A percentile compares a stretch with the other conserved stretches of the same genome.
phyloP scores from a whole-genome alignment of 2,113 vertebrate genomes.

The Chroicocephalus ridibundus region DNA sequence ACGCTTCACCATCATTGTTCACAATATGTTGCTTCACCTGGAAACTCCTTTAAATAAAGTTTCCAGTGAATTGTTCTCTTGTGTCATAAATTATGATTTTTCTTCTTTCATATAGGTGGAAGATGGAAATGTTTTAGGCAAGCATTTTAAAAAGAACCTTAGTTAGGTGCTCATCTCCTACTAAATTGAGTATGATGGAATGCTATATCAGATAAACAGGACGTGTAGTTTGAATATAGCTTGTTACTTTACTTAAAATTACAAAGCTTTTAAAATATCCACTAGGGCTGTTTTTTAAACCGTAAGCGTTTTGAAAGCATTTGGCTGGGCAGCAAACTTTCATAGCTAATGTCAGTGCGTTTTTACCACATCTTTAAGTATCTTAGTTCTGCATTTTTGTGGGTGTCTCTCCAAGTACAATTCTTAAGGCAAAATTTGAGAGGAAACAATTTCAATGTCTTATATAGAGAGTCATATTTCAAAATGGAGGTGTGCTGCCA shows the following conservation, averaged over 20 bases:
- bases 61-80: not conserved
- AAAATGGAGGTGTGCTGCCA: not conserved
- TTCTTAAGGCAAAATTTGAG: not conserved
- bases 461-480: not conserved
- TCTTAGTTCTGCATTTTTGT: not conserved
- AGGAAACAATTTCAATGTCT: not conserved
- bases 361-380: not conserved
- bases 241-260: not conserved
- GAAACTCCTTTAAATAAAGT: not conserved
- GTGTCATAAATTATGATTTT: not conserved
- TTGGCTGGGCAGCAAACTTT: not conserved
- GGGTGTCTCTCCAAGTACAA: not conserved
- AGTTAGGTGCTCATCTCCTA: not conserved
- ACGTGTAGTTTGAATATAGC: not conserved
- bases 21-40: not conserved
- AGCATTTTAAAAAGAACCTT: not conserved
- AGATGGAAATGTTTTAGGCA: not conserved
- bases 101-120: not conserved
- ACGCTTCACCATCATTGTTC: not conserved
- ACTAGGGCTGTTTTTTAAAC: not conserved
- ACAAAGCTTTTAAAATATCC: not conserved
- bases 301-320: not conserved
- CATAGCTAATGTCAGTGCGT: not conserved
- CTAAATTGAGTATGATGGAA: not conserved
- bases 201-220: not conserved